Evolutionary conservation across 2,888 invertebrate species (phyloP), one percentile per base, ranked within the genome.

Genomic region (Pherbina coryleti): DNA sequence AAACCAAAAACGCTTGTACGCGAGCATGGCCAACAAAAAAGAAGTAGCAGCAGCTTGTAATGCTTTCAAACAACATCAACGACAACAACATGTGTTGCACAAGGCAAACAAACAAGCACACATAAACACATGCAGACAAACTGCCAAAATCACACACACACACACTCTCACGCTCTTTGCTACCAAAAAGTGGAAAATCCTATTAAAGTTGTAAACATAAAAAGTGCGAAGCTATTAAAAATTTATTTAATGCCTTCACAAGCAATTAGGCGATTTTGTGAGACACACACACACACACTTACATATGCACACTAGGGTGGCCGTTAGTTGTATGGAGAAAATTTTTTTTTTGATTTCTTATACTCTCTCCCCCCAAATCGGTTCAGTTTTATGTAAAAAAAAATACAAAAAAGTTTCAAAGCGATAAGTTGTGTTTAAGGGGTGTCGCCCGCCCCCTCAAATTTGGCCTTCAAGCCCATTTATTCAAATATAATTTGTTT

Each of bases 151-250:
- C 34, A 73, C 34, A 64, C 37, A 37, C 53, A 75, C 11, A 14
- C 55, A 55, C 75, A 75, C 8, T 22, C 11, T 22, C 17, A 37
- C 22, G 22, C 57, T 44, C 53, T 55, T 25, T 64, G 31, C 62
- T 28, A 49, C 76, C 44, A 55, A 25, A 37, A 62, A 66, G 69
- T 31, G 60, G 76, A 78, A 87, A 88, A 88, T 88, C 86, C 88
- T 87, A 87, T 87, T 88, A 87, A 84, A 84, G 84, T 83, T 85
- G 87, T 85, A 86, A 86, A 85, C 86, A 87, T 86, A 88, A 85
- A 87, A 87, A 88, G 88, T 88, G 88, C 87, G 86, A 88, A 88
- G 86, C 88, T 88, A 88, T 88, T 88, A 88, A 88, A 88, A 88
- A 88, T 88, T 87, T 88, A 88, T 88, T 88, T 88, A 88, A 88